A percentile compares a stretch with the other conserved stretches of the same genome.
Conservation (phyloP, 1,140 invertebrate species). For the Drosophila sulfurigaster region DNA sequence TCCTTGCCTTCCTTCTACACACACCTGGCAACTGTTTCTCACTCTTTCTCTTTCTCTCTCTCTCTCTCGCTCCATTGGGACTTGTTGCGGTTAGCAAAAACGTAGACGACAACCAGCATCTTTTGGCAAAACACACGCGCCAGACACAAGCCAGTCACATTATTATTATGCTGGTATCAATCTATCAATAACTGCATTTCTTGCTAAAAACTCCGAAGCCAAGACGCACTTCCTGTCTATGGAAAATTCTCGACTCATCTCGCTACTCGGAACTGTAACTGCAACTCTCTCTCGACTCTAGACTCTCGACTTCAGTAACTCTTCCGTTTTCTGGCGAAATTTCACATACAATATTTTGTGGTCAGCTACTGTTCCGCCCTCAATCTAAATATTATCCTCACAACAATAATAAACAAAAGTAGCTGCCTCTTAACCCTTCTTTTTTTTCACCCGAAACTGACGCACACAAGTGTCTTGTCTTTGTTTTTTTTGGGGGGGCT, state of each 20-base stretch:
- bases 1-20: constrained; percentile 10
- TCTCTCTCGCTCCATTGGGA: no score
- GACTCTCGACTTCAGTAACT: constrained; percentile 39
- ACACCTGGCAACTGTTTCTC: constrained; percentile 51
- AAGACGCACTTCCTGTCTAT: constrained; percentile 33
- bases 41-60: no score
- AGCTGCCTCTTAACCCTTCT: constrained; percentile 20
- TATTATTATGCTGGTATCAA: constrained; percentile 9
- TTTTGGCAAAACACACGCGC: constrained; percentile 52
- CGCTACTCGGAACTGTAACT: background rate
- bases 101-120: constrained; percentile 52
- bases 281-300: no score
- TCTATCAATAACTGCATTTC: constrained; percentile 46
- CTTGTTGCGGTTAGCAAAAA: constrained; percentile 43
- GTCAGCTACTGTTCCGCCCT: constrained; percentile 52
- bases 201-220: constrained; percentile 29
- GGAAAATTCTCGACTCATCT: constrained; percentile 38
- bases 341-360: constrained; percentile 57
- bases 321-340: constrained; percentile 70
- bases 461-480: constrained; percentile 14
- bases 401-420: constrained; percentile 20
- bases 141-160: constrained; percentile 48
- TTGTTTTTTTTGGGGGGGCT: constrained; percentile 37
- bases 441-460: constrained; percentile 45
- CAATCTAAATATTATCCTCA: constrained; percentile 37